Base-by-base conservation (phyloP, 2,888 invertebrate genomes). In the Aleiodes alternator region DNA sequence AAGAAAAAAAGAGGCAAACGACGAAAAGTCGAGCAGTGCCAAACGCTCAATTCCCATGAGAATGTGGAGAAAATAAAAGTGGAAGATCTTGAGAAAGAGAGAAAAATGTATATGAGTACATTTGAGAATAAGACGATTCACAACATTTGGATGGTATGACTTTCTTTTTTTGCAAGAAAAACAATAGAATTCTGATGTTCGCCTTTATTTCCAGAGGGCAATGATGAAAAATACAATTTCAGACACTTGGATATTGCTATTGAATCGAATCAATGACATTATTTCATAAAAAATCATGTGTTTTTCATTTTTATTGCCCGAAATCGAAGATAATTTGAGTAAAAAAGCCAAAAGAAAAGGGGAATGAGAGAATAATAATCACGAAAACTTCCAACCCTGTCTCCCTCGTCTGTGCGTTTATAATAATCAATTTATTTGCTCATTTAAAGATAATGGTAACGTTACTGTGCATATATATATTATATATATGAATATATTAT, bases 341-440 rank as follows among this genome's bases (percentile, higher is more conserved):
- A 23, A 23, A 66, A 55, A 69, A 23, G 23, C 23, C 23, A 70
- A 56, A 70, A 70, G n/a, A 70, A 43, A 70, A 29, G 16, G 43
- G 48, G 29, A 23, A 48, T 23, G 23, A 70, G 16, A 56, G 61
- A 71, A 12, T n/a, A n/a, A n/a, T n/a, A 43, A 61, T 64, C 69
- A 70, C 53, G 23, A 61, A 61, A 34, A 69, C 73, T 71, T 78
- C 76, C 68, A 72, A 59, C 72, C 59, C 53, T 59, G 57, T 23
- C 55, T 70, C 43, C 31, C 75, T 74, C 77, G 73, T 77, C 80
- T 76, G 69, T 77, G 76, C 81, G 83, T 80, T 84, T 75, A 82
- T 84, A 85, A 84, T 87, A 88, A 88, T 87, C 86, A 87, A 86
- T 87, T 86, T 84, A 85, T 88, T 88, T 87, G 87, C 87, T 88